phyloP scores from a whole-genome alignment of 1,140 invertebrate genomes.

The Palaemon carinicauda region DNA sequence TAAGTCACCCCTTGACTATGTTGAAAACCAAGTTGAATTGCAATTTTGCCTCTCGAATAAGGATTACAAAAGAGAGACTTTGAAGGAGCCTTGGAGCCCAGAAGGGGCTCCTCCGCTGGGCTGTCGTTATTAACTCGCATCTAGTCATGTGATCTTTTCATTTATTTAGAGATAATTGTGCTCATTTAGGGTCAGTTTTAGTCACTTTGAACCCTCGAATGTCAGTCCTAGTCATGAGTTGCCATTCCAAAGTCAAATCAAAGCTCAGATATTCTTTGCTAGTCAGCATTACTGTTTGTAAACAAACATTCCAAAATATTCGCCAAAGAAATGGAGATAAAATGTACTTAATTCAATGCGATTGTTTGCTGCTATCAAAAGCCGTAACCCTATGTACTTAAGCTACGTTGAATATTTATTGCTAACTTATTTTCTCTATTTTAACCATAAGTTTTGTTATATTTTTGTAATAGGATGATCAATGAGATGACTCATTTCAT shows the following conservation, averaged over 20 bases:
- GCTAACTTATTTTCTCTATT: slow-evolving; percentile 42
- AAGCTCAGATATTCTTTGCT: slow-evolving; percentile 40
- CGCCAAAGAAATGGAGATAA: slow-evolving; percentile 39
- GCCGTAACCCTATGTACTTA: slow-evolving; percentile 10
- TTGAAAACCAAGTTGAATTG: no score
- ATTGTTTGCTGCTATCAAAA: slow-evolving; percentile 6
- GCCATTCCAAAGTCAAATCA: slow-evolving; percentile 35
- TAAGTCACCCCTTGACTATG: no score
- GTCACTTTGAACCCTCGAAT: not conserved
- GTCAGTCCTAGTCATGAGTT: slow-evolving; percentile 39
- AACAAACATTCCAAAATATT: slow-evolving; percentile 42
- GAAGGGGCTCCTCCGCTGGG: no score
- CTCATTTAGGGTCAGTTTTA: not conserved
- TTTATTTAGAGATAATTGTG: not conserved
- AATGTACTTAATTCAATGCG: slow-evolving; percentile 17
- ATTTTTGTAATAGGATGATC: slow-evolving; percentile 27
- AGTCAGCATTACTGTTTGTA: slow-evolving; percentile 26
- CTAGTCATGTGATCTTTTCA: slow-evolving; percentile 44
- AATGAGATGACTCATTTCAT: not conserved
- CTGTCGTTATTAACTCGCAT: not conserved
- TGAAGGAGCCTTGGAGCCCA: not conserved
- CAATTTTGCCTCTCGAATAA: no score
- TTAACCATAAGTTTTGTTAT: slow-evolving; percentile 24
- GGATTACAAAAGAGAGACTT: not conserved
- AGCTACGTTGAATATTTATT: slow-evolving; percentile 47